Evolutionary conservation across 2,113 vertebrate species (phyloP).

Genomic region (Megaceryle maxima): DNA sequence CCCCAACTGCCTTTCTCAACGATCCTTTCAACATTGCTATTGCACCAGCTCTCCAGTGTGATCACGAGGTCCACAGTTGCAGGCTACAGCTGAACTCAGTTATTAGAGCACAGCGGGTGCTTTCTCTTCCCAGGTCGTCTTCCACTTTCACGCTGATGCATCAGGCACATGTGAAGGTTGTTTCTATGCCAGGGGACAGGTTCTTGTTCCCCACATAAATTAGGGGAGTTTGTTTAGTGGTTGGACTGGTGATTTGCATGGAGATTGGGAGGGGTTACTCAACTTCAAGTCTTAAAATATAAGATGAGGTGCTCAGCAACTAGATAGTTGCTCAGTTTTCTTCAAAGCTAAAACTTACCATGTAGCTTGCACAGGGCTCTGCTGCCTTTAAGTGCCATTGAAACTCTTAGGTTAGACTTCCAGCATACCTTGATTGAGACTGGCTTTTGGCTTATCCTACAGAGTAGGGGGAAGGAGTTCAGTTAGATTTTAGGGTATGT

Average conservation of each 20-base stretch:
- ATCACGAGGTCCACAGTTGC: accelerated
- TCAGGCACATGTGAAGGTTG: accelerated
- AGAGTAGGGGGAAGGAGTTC: background rate
- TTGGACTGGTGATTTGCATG: background rate
- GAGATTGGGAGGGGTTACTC: background rate
- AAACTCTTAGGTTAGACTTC: background rate
- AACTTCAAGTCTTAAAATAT: background rate
- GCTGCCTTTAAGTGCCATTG: background rate
- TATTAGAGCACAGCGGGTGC: background rate
- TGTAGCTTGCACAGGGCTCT: background rate
- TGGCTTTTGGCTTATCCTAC: background rate
- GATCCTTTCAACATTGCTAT: background rate
- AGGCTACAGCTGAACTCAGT: background rate
- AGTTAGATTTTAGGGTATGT: background rate
- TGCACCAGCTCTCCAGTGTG: accelerated
- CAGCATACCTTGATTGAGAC: background rate
- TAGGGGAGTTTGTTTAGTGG: background rate
- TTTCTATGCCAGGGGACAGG: background rate
- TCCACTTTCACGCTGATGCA: background rate
- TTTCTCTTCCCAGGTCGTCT: background rate
- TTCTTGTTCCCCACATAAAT: background rate
- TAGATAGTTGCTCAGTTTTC: background rate
- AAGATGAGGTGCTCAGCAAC: background rate
- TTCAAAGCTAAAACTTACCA: background rate
- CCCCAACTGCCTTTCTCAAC: background rate